A percentile compares a stretch with the other conserved stretches of the same genome.
Conservation (phyloP, 2,888 invertebrate species). For the Plebejus melissa region DNA sequence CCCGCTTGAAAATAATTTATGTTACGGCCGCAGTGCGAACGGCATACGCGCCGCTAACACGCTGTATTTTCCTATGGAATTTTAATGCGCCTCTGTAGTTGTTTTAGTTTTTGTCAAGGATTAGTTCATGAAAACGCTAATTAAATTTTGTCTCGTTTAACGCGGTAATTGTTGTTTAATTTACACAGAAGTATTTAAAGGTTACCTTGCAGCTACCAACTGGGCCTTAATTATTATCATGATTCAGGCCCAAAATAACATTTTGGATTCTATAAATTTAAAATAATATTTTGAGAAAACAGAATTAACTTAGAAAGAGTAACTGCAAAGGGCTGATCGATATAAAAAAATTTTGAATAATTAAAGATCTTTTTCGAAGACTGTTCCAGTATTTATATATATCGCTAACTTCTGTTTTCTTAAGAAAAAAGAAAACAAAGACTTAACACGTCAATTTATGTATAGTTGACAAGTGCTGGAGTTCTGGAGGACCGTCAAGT, state of each 20-base stretch:
- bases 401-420: not conserved
- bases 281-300: too few species aligned
- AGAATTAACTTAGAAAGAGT: too few species aligned
- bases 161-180: not conserved
- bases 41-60: constrained; percentile 3
- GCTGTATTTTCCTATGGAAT: constrained; percentile 3
- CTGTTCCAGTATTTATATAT: too few species aligned
- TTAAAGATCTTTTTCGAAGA: too few species aligned
- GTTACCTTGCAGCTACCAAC: not conserved
- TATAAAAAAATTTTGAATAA: too few species aligned
- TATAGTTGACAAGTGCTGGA: constrained; percentile 2
- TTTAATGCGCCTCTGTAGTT: constrained; percentile 10
- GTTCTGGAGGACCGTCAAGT: constrained; percentile 25
- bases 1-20: constrained; percentile 21
- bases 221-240: not conserved
- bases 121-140: not conserved
- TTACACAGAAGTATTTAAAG: not conserved
- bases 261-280: not conserved
- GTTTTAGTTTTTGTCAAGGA: not conserved
- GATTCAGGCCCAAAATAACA: not conserved
- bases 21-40: constrained; percentile 14
- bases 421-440: not conserved
- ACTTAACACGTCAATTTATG: not conserved
- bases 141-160: not conserved
- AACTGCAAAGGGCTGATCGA: too few species aligned